Conservation (phyloP, 2,888 invertebrate genomes). For the Polydrusus tereticollis region DNA sequence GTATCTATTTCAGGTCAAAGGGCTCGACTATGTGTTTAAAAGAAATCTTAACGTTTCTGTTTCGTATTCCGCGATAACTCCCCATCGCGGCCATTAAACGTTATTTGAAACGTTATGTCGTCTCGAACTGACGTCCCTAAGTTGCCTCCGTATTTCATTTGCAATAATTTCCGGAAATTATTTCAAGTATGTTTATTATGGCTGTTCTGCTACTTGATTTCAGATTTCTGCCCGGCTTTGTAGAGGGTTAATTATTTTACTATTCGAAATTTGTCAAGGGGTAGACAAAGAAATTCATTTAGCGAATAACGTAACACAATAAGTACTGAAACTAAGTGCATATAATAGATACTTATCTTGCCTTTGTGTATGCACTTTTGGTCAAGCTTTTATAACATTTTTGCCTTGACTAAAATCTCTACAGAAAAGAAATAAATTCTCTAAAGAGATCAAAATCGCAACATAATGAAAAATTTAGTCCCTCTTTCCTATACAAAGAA, state of each 20-base stretch:
- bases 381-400: too few relatives aligned
- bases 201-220: constrained; percentile 36
- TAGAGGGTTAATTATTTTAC: constrained; percentile 3
- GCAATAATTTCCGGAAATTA: constrained; percentile 40
- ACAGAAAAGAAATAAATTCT: too few relatives aligned
- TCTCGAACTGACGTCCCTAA: constrained; percentile 32
- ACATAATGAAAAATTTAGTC: not conserved
- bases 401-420: too few relatives aligned
- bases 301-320: not conserved
- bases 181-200: constrained; percentile 34
- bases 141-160: constrained; percentile 27
- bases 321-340: too few relatives aligned
- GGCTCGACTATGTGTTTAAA: too few relatives aligned
- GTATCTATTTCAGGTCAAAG: too few relatives aligned
- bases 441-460: not conserved
- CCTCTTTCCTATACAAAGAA: not conserved
- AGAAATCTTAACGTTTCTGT: too few relatives aligned
- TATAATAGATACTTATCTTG: too few relatives aligned
- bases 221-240: constrained; percentile 7
- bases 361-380: too few relatives aligned
- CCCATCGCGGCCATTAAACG: not conserved
- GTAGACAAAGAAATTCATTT: not conserved
- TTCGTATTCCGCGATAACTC: constrained; percentile 21
- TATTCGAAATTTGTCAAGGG: constrained; percentile 4
- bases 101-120: constrained; percentile 12